Conservation (phyloP, 2,113 vertebrate species). For the Leucoraja erinaceus region DNA sequence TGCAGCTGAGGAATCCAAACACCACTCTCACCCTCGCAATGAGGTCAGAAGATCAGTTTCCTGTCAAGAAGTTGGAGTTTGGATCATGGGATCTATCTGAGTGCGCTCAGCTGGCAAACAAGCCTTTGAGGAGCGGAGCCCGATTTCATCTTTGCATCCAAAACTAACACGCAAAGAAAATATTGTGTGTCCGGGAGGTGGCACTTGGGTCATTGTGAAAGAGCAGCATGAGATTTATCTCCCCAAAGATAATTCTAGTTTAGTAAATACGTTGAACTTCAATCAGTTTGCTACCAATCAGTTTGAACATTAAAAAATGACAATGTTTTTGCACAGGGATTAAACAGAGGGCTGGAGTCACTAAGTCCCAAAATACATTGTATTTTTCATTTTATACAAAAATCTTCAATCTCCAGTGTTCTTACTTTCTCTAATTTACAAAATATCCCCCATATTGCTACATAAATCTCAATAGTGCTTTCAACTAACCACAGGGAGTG, state of each 20-base stretch:
- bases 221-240: not conserved
- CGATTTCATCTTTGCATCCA: conserved; percentile 12
- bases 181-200: conserved; percentile 20
- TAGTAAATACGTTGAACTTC: not conserved
- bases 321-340: not conserved
- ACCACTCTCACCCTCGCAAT: not conserved
- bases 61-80: not conserved
- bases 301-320: not conserved
- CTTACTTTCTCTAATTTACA: not conserved
- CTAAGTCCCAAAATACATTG: not conserved
- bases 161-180: conserved; percentile 16
- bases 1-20: conserved; percentile 27
- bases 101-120: not conserved
- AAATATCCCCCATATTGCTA: not conserved
- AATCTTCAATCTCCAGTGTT: not conserved
- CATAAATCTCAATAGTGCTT: no score
- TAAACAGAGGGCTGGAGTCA: not conserved
- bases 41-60: conserved; percentile 22
- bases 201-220: not conserved
- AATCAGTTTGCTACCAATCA: not conserved
- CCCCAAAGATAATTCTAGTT: not conserved
- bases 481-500: no score
- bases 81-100: conserved; percentile 9
- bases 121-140: conserved; percentile 7
- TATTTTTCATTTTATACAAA: no score